These are phyloP conservation scores for Agapornis canus DNA, from an alignment of 2,797 vertebrate species.

Conservation along the genomic window DNA sequence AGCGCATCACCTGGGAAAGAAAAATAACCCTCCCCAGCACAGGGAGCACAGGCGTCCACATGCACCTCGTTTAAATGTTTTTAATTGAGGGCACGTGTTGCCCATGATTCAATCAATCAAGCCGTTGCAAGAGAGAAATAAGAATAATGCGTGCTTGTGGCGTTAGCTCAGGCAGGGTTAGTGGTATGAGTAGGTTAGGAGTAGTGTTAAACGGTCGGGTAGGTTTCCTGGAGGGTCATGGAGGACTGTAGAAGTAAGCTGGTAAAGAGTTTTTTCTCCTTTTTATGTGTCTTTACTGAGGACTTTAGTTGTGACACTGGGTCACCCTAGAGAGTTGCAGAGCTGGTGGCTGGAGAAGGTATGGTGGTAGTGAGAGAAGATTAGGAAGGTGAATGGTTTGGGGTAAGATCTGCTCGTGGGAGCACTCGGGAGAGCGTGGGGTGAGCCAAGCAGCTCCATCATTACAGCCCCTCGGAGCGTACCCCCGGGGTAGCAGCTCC, in stretches of 20 bases:
- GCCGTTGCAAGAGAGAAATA: not conserved
- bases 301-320: not conserved
- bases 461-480: not conserved
- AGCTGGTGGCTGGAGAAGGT: not conserved
- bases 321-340: not conserved
- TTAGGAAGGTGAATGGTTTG: accelerated
- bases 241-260: accelerated
- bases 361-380: not conserved
- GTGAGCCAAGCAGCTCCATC: not conserved
- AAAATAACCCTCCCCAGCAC: not conserved
- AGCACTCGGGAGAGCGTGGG: accelerated
- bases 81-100: not conserved
- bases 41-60: not conserved
- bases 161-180: not conserved
- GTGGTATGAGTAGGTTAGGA: accelerated
- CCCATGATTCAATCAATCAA: not conserved
- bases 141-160: accelerated
- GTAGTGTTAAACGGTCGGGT: not conserved
- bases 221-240: no score
- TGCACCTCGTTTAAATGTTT: not conserved
- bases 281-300: not conserved
- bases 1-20: not conserved
- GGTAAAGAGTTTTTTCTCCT: accelerated
- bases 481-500: not conserved
- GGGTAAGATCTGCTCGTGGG: not conserved